Conservation (phyloP, 2,797 vertebrate genomes). For the Loriculus beryllinus region DNA sequence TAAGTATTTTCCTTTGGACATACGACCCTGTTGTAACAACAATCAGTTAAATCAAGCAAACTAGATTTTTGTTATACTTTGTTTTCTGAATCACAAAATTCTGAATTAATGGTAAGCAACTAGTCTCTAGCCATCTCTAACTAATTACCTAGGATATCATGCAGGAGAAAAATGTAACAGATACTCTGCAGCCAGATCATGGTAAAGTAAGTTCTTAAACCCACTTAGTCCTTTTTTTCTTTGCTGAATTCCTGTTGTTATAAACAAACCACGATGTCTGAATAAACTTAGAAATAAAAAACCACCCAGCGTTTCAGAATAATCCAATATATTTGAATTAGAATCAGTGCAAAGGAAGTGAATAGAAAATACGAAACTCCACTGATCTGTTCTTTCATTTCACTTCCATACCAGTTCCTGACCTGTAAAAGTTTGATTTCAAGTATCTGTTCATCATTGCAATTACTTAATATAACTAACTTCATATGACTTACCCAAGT, state of each 20-base stretch:
- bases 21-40: not conserved
- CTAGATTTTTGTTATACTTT: not conserved
- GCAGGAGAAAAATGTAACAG: not conserved
- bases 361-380: not conserved
- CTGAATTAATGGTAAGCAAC: not conserved
- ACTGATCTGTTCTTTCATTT: not conserved
- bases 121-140: not conserved
- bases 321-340: not conserved
- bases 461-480: not conserved
- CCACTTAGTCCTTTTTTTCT: not conserved
- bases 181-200: not conserved
- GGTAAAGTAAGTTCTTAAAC: not conserved
- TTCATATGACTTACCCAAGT: conserved; percentile 68
- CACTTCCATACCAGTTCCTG: not conserved
- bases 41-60: not conserved
- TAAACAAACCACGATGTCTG: not conserved
- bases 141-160: not conserved
- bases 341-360: not conserved
- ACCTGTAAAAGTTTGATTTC: not conserved
- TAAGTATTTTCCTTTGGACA: not conserved
- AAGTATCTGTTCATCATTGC: not conserved
- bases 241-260: not conserved
- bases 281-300: not conserved
- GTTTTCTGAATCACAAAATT: not conserved
- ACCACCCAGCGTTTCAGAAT: not conserved